phyloP scores from a whole-genome alignment of 2,113 vertebrate genomes.

The Hyaena hyaena region DNA sequence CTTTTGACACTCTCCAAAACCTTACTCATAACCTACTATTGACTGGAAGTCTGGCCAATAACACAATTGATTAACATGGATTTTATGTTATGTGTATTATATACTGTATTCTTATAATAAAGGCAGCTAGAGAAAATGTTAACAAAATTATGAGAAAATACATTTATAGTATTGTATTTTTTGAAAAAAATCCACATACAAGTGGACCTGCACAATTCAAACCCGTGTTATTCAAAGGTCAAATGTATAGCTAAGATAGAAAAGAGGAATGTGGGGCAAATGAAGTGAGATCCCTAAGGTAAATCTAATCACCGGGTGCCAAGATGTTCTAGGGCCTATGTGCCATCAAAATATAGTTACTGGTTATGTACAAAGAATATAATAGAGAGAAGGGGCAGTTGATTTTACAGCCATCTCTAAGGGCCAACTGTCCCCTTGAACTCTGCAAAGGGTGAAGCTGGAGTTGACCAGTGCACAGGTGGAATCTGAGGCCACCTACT shows the following conservation, averaged over 20 bases:
- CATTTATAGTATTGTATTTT: too few species aligned
- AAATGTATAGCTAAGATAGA: not conserved
- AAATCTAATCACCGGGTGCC: not conserved
- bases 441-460: not conserved
- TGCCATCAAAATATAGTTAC: not conserved
- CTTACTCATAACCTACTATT: not conserved
- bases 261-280: not conserved
- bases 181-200: too few species aligned
- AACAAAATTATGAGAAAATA: not conserved
- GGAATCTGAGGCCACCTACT: constrained; percentile 64
- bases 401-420: not conserved
- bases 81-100: not conserved
- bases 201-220: too few species aligned
- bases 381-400: not conserved
- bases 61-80: not conserved
- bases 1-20: not conserved
- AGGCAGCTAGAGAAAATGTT: not conserved
- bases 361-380: not conserved
- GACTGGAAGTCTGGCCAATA: not conserved
- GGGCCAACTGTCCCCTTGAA: not conserved
- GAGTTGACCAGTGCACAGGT: not conserved
- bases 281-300: not conserved
- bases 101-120: not conserved
- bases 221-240: not conserved
- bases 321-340: not conserved